These are phyloP conservation scores for Phyllostomus discolor DNA, from an alignment of 2,113 vertebrate genomes.

Conservation along the genomic window DNA sequence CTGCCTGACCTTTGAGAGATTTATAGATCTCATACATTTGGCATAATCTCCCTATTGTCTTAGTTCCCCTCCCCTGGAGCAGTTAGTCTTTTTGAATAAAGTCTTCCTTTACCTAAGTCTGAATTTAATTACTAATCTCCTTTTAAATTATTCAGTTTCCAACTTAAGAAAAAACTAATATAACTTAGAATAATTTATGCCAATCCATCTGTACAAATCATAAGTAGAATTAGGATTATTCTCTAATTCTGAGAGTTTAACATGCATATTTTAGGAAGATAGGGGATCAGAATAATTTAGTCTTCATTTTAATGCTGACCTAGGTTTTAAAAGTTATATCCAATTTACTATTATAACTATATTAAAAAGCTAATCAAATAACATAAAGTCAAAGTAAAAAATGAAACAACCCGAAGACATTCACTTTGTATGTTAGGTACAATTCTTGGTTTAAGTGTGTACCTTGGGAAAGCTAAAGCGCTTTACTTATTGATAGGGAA, in stretches of 20 bases:
- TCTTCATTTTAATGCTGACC: not conserved
- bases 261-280: not conserved
- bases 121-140: not conserved
- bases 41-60: not conserved
- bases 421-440: not conserved
- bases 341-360: not conserved
- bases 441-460: not conserved
- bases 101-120: not conserved
- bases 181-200: not conserved
- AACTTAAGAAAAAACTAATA: not conserved
- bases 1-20: not conserved
- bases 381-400: not conserved
- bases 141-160: not conserved
- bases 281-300: not conserved
- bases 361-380: not conserved
- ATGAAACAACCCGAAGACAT: not conserved
- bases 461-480: not conserved
- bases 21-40: not conserved
- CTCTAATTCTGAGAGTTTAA: not conserved
- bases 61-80: fast-evolving
- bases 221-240: not conserved
- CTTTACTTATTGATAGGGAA: not conserved
- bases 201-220: not conserved
- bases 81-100: not conserved
- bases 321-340: not conserved